These are phyloP conservation scores for Danaus chrysippus DNA, from an alignment of 2,888 invertebrate genomes.

Conservation along the genomic window DNA sequence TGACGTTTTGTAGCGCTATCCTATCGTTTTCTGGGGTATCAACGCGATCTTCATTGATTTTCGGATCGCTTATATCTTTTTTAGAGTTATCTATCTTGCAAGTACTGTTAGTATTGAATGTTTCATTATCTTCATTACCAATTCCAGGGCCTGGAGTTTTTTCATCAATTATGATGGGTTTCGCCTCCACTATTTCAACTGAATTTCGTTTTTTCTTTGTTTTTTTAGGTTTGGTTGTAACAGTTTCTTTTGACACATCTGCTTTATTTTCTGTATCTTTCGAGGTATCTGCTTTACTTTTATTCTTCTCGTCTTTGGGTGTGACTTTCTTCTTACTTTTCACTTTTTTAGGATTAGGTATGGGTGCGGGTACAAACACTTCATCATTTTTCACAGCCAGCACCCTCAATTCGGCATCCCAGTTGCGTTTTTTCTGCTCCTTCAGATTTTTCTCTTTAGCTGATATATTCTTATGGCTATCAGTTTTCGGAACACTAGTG, in stretches of 20 bases:
- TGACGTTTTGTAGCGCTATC: conserved; percentile 61
- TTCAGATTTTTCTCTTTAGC: conserved; percentile 34
- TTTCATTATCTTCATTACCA: too few species aligned
- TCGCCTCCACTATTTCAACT: conserved; percentile 30
- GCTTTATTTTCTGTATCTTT: neutral
- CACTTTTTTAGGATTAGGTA: conserved; percentile 32
- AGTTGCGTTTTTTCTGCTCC: conserved; percentile 45
- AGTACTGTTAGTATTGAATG: conserved; percentile 48
- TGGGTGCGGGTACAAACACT: conserved; percentile 29
- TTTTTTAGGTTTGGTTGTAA: conserved; percentile 35
- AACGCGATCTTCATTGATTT: conserved; percentile 41
- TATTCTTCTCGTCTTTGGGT: conserved; percentile 19
- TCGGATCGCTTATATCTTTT: conserved; percentile 38
- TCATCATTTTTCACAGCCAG: conserved; percentile 39
- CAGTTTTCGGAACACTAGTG: conserved; percentile 14
- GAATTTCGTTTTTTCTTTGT: conserved; percentile 36
- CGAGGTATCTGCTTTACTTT: conserved; percentile 23
- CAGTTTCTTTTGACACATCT: neutral
- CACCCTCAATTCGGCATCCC: conserved; percentile 67
- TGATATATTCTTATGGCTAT: conserved; percentile 18
- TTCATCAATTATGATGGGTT: too few species aligned
- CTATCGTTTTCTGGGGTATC: conserved; percentile 69
- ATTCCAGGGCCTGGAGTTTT: too few species aligned
- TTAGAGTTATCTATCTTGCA: conserved; percentile 19
- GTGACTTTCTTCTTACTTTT: conserved; percentile 1